Percentiles rank a stretch among this genome's conserved stretches.
phyloP scores from a whole-genome alignment of 2,888 invertebrate genomes.

The Aporophyla lueneburgensis region DNA sequence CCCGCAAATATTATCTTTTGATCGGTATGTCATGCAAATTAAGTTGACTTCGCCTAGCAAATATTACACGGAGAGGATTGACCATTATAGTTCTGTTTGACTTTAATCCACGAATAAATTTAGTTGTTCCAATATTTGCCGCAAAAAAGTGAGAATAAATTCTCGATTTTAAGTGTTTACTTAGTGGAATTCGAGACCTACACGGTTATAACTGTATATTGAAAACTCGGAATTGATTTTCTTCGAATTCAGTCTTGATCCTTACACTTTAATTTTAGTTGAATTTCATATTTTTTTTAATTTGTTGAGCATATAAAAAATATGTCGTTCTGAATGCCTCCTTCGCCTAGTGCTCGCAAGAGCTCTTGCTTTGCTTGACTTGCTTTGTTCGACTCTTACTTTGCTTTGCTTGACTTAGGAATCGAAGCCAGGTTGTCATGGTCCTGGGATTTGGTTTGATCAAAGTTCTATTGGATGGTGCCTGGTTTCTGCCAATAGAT shows the following conservation, averaged over 20 bases:
- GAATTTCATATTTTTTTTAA: too few relatives aligned
- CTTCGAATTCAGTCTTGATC: not conserved
- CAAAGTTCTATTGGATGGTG: not conserved
- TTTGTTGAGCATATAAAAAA: not conserved
- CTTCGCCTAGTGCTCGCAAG: too few relatives aligned
- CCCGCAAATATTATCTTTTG: constrained; percentile 51
- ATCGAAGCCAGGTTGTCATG: too few relatives aligned
- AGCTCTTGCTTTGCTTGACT: not conserved
- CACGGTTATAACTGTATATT: constrained; percentile 2
- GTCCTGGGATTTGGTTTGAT: too few relatives aligned
- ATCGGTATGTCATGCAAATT: constrained; percentile 53
- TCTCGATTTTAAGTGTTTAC: constrained; percentile 4
- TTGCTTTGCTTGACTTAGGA: too few relatives aligned
- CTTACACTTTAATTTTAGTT: not conserved
- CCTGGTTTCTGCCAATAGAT: not conserved
- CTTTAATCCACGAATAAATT: constrained; percentile 47
- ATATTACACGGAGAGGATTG: constrained; percentile 41
- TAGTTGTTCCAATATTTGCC: constrained; percentile 23
- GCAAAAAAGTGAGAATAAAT: constrained; percentile 24
- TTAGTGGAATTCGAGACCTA: not conserved
- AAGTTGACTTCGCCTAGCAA: constrained; percentile 37
- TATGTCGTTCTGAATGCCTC: not conserved
- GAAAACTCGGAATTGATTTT: not conserved
- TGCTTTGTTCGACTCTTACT: not conserved
- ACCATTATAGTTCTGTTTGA: constrained; percentile 35